A percentile compares a stretch with the other conserved stretches of the same genome.
These are phyloP conservation scores for Sphaeridia pumilis DNA, from an alignment of 2,888 invertebrate genomes.

Conservation along the genomic window DNA sequence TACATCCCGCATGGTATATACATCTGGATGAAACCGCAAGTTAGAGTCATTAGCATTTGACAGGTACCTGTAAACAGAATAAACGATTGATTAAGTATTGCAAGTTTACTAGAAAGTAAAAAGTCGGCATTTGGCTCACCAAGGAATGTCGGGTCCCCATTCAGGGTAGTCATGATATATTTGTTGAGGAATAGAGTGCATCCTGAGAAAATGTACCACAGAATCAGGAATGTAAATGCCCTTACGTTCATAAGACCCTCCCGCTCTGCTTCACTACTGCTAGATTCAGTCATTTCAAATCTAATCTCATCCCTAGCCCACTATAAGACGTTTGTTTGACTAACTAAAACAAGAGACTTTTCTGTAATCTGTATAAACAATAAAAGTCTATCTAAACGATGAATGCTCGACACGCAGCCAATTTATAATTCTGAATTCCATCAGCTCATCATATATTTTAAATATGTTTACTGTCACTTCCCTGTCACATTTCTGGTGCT, in stretches of 20 bases:
- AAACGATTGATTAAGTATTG: neutral
- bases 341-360: too few species aligned
- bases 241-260: conserved; percentile 48
- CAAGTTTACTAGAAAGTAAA: too few species aligned
- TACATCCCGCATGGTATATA: conserved; percentile 63
- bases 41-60: conserved; percentile 62
- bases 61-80: conserved; percentile 49
- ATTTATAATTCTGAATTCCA: too few species aligned
- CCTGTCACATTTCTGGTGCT: too few species aligned
- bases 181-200: conserved; percentile 63
- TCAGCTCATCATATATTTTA: too few species aligned
- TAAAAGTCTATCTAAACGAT: too few species aligned
- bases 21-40: conserved; percentile 62
- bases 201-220: conserved; percentile 68
- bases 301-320: too few species aligned
- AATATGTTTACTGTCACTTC: too few species aligned
- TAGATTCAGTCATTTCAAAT: conserved; percentile 17
- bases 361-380: too few species aligned
- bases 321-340: too few species aligned
- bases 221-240: conserved; percentile 50
- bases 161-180: conserved; percentile 58
- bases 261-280: conserved; percentile 7
- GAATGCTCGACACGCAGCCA: too few species aligned
- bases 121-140: conserved; percentile 48
- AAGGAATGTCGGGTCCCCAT: conserved; percentile 59